Conservation (phyloP, 2,113 vertebrate species). For the Aphyosemion australe region DNA sequence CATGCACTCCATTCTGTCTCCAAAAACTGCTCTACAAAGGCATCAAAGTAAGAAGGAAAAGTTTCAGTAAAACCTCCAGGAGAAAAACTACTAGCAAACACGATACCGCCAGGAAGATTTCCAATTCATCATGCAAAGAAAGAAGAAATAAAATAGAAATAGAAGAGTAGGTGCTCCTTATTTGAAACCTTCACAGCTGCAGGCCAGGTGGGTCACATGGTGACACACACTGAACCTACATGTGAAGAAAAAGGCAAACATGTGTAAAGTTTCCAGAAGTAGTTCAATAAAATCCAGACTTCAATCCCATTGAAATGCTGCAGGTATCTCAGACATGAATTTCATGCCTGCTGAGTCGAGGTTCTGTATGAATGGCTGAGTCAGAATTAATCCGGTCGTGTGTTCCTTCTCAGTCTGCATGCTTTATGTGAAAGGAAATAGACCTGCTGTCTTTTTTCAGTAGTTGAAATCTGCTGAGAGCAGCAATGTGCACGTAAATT, state of each 20-base stretch:
- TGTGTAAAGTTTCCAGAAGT: conserved; percentile 36
- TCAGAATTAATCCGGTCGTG: conserved; percentile 34
- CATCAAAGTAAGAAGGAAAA: not conserved
- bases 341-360: conserved; percentile 44
- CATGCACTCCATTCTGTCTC: not conserved
- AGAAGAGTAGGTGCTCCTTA: too few species aligned
- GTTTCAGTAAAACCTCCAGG: not conserved
- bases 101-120: too few species aligned
- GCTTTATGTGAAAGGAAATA: conserved; percentile 24
- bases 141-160: too few species aligned
- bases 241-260: conserved; percentile 15
- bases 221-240: not conserved
- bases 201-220: too few species aligned
- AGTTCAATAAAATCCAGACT: conserved; percentile 22
- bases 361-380: conserved; percentile 29
- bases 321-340: conserved; percentile 37
- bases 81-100: not conserved
- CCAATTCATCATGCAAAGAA: too few species aligned
- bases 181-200: too few species aligned
- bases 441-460: conserved; percentile 10
- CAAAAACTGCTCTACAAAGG: not conserved
- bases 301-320: conserved; percentile 23
- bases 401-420: conserved; percentile 4
- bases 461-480: conserved; percentile 11
- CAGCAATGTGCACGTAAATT: conserved; percentile 20